Evolutionary conservation across 2,797 vertebrate genomes (phyloP).

Genomic region (Liparis tanakae): DNA sequence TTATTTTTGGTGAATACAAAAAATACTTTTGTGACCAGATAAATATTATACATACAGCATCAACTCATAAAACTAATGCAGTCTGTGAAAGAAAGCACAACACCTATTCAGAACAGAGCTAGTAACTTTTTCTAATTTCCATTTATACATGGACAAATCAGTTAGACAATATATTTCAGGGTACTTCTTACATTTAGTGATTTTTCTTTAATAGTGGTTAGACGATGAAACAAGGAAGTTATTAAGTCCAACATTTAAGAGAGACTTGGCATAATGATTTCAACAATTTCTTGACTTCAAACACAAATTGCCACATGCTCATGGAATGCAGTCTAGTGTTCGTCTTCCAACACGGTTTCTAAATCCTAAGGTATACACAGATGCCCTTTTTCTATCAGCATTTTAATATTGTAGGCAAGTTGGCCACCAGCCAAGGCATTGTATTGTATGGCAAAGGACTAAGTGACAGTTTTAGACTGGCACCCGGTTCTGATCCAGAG

Average conservation of each 20-base stretch:
- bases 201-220: conserved; percentile 62
- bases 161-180: conserved; percentile 77
- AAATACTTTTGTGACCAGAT: conserved; percentile 89
- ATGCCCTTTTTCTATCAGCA: conserved; percentile 69
- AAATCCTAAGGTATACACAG: conserved; percentile 66
- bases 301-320: conserved; percentile 75
- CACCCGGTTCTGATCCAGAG: conserved; percentile 72
- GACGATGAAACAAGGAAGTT: conserved; percentile 68
- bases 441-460: conserved; percentile 74
- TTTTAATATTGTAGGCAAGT: conserved; percentile 69
- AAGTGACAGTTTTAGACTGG: conserved; percentile 67
- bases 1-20: conserved; percentile 89
- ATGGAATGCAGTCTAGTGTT: conserved; percentile 78
- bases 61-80: conserved; percentile 78
- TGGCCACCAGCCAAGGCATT: conserved; percentile 80
- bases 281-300: conserved; percentile 63
- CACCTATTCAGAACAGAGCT: conserved; percentile 80
- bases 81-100: conserved; percentile 83
- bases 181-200: conserved; percentile 75
- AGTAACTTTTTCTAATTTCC: conserved; percentile 69
- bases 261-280: conserved; percentile 63
- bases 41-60: conserved; percentile 84
- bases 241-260: conserved; percentile 56
- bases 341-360: conserved; percentile 58
- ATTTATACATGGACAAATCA: conserved; percentile 77